phyloP scores from a whole-genome alignment of 2,113 vertebrate species.

The Struthio camelus region DNA sequence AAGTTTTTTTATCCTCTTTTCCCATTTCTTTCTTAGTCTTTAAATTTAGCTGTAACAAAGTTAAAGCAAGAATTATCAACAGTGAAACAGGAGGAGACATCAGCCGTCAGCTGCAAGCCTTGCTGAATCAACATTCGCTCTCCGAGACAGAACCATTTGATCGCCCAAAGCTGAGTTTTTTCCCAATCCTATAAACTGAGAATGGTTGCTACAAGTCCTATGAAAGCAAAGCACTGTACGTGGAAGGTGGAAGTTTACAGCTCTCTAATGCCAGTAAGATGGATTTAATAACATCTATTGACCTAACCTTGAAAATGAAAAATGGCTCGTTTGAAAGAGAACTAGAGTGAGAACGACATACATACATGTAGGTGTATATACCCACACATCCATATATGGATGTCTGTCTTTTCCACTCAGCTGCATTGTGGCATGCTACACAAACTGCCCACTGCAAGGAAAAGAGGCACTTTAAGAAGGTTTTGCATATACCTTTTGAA shows the following conservation, averaged over 20 bases:
- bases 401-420: background rate
- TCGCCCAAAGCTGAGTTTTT: background rate
- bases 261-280: background rate
- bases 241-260: background rate
- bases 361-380: background rate
- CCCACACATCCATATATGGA: no score
- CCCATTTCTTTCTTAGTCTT: background rate
- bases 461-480: background rate
- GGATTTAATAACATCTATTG: background rate
- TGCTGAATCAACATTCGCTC: background rate
- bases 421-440: background rate
- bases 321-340: background rate
- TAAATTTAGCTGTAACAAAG: background rate
- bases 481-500: background rate
- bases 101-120: background rate
- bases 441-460: background rate
- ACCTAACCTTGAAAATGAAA: background rate
- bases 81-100: background rate
- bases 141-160: background rate
- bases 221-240: background rate
- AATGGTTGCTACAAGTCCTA: background rate
- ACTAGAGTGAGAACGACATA: background rate
- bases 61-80: background rate
- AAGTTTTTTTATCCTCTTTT: background rate
- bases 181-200: background rate